Evolutionary conservation across 2,797 vertebrate genomes (phyloP).

Genomic region (Oryzias dopingdopingensis): DNA sequence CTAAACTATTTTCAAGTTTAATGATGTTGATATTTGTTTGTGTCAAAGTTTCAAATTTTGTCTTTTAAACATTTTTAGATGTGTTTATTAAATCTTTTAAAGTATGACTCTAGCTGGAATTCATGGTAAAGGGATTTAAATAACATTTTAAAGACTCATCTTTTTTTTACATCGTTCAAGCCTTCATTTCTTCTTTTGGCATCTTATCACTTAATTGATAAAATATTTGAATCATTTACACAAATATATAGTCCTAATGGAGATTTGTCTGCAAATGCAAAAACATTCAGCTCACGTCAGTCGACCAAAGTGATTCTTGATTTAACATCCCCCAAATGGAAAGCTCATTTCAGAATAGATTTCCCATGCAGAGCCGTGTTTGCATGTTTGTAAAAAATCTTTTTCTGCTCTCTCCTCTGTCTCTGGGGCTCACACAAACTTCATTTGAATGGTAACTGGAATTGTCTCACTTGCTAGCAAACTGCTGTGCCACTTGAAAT

Average conservation of each 20-base stretch:
- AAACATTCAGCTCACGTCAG: conserved; percentile 49
- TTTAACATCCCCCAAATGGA: conserved; percentile 87
- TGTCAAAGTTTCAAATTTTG: too few species aligned
- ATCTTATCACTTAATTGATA: neutral
- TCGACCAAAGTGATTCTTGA: conserved; percentile 78
- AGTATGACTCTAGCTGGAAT: too few species aligned
- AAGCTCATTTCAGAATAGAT: conserved; percentile 85
- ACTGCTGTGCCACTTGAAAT: conserved; percentile 68
- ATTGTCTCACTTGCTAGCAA: conserved; percentile 57
- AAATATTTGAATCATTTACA: neutral
- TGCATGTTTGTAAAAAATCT: conserved; percentile 70
- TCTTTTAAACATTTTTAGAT: too few species aligned
- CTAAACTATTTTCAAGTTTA: too few species aligned
- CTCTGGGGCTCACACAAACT: conserved; percentile 81
- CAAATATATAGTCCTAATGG: neutral
- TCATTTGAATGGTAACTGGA: conserved; percentile 74
- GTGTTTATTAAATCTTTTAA: too few species aligned
- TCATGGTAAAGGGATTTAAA: too few species aligned
- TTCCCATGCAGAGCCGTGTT: conserved; percentile 81
- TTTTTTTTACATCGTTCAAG: too few species aligned
- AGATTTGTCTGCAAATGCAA: conserved; percentile 24
- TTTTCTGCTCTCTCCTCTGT: conserved; percentile 34
- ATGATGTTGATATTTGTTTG: too few species aligned
- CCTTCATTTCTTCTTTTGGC: neutral
- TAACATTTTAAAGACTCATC: too few species aligned